Base-by-base conservation (phyloP, 2,113 vertebrate species). In the Eptesicus fuscus region DNA sequence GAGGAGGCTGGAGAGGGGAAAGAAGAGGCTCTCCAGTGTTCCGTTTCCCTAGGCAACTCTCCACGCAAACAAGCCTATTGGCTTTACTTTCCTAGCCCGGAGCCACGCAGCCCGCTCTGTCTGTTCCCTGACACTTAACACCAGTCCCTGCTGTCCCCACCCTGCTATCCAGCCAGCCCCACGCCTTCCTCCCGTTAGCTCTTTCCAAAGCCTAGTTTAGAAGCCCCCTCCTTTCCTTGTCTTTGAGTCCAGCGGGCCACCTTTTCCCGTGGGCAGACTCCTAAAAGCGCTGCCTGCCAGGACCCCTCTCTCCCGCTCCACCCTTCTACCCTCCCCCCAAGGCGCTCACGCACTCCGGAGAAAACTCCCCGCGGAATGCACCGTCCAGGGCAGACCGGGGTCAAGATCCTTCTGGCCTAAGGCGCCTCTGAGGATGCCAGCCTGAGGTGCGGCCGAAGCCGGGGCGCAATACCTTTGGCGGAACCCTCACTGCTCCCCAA, bases 31-130 rank as follows among this genome's bases (percentile, higher is more conserved):
- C 42, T 95, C 30, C 14, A 97, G 93, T 32, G 88, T 77, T 95
- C 86, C 0, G 92, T 93, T 80, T 73, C 95, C 91, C 94, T 69
- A 37, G 97, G 96, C 93, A 95, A 94, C 97, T 91, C 32, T 85
- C 65, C 61, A 63, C 28, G 61, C 95, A 92, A 95, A 96, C 95
- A 83, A 88, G 77, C 82, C 67, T 40, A 12, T 37, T 28, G 7
- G 63, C 85, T 61, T 40, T 37, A 6, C 61, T 56, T 49, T 23
- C 61, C 70, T 5, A 5, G 74, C 71, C 70, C 9, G 1, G 14
- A 85, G 83, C 67, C 56, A 14, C 30, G 16, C 78, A 42, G 83
- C 65, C 70, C 9, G 40, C 59, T 13, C 47, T 20, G 35, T 87
- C 78, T 47, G 96, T 83, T 71, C 93, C 44, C 77, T 2, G 35